A percentile compares a stretch with the other conserved stretches of the same genome.
Conservation (phyloP, 2,113 vertebrate genomes). For the Sinocyclocheilus grahami region DNA sequence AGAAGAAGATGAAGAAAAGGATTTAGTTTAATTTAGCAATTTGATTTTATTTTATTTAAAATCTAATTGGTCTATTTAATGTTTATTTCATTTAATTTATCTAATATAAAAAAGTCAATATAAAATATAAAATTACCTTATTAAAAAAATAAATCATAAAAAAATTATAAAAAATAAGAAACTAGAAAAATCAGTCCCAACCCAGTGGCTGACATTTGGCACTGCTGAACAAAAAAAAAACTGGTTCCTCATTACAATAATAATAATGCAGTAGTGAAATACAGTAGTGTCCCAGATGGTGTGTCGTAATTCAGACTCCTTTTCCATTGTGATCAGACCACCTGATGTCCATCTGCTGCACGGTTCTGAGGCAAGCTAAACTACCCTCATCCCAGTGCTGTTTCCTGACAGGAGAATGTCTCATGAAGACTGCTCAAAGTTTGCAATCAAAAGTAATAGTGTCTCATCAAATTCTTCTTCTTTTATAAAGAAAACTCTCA, state of each 20-base stretch:
- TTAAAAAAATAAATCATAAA: too few species aligned
- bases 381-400: not conserved
- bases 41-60: too few species aligned
- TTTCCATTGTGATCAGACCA: slow-evolving; percentile 41
- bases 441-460: not conserved
- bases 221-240: not conserved
- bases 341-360: slow-evolving; percentile 63
- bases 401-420: not conserved
- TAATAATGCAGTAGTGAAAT: not conserved
- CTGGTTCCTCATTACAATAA: not conserved
- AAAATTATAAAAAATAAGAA: too few species aligned
- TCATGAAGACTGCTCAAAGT: not conserved
- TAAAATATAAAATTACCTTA: too few species aligned
- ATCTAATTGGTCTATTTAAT: too few species aligned
- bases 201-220: not conserved
- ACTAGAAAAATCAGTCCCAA: not conserved
- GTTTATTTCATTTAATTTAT: too few species aligned
- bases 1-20: too few species aligned
- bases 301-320: slow-evolving; percentile 27
- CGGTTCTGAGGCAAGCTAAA: slow-evolving; percentile 8
- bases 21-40: too few species aligned
- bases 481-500: not conserved
- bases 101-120: not conserved
- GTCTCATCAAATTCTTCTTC: not conserved
- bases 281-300: slow-evolving; percentile 58